Percentiles rank a stretch among this genome's conserved stretches.
These are phyloP conservation scores for Sylvia atricapilla DNA, from an alignment of 2,113 vertebrate species.

Conservation along the genomic window DNA sequence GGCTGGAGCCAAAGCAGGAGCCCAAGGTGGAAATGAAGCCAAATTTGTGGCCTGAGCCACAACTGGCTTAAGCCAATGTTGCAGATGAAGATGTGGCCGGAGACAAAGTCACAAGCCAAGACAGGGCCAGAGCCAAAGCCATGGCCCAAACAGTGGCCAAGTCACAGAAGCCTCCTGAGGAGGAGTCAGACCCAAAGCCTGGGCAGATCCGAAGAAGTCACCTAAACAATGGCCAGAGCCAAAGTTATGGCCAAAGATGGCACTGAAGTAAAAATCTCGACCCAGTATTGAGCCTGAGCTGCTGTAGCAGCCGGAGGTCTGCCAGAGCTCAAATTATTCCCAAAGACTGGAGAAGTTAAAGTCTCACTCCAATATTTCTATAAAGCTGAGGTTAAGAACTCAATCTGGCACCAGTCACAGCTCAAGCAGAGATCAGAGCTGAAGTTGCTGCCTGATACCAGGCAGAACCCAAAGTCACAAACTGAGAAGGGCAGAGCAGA, in stretches of 20 bases:
- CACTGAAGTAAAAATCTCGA: neutral
- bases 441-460: neutral
- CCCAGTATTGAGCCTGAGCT: neutral
- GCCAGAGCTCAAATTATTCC: neutral
- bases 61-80: neutral
- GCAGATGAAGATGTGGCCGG: neutral
- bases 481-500: neutral
- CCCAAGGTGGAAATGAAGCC: neutral
- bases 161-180: neutral
- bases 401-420: neutral
- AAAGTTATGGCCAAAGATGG: neutral
- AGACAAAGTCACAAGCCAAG: neutral
- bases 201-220: neutral
- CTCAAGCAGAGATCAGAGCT: neutral
- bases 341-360: neutral
- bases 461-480: neutral
- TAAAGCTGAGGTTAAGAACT: neutral
- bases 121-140: neutral
- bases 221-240: neutral
- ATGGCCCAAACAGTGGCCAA: neutral
- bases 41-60: neutral
- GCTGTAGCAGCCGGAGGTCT: neutral
- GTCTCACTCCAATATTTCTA: neutral
- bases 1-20: neutral
- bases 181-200: neutral